A percentile compares a stretch with the other conserved stretches of the same genome.
Conservation (phyloP, 2,113 vertebrate genomes). For the Lasiurus borealis region DNA sequence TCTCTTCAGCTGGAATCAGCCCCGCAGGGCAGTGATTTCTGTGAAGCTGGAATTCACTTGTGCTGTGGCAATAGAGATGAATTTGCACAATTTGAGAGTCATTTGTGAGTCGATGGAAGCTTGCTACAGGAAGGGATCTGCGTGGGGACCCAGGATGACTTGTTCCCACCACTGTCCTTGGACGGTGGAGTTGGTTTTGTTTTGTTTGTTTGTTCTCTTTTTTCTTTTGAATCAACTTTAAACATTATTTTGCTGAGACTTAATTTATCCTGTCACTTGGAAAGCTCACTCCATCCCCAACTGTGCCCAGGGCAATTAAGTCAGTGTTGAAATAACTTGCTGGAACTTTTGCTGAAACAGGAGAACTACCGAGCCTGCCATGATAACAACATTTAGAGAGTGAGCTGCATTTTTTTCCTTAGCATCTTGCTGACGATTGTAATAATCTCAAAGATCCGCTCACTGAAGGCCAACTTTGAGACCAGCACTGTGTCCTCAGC, state of each 20-base stretch:
- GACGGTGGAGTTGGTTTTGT: not conserved
- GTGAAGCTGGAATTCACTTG: not conserved
- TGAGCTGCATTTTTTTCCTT: not conserved
- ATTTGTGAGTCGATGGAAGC: rapidly evolving
- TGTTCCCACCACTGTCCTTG: not conserved
- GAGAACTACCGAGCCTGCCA: not conserved
- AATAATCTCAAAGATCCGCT: not conserved
- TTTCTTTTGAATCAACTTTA: constrained; percentile 8
- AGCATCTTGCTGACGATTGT: not conserved
- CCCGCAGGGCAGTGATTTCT: not conserved
- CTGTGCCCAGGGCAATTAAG: not conserved
- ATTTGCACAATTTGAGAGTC: not conserved
- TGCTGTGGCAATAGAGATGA: rapidly evolving
- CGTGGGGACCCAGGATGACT: rapidly evolving
- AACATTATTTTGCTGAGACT: constrained; percentile 60
- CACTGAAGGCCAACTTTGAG: not conserved
- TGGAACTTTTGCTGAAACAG: constrained; percentile 2
- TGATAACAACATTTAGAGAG: not conserved
- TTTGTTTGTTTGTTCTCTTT: not conserved
- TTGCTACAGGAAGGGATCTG: not conserved
- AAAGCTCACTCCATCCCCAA: not conserved
- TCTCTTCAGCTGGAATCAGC: not conserved
- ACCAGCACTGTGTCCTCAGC: not conserved
- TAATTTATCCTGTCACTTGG: constrained; percentile 56
- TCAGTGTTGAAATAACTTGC: constrained; percentile 12